Conservation (phyloP, 2,888 invertebrate genomes). For the Rhingia rostrata region DNA sequence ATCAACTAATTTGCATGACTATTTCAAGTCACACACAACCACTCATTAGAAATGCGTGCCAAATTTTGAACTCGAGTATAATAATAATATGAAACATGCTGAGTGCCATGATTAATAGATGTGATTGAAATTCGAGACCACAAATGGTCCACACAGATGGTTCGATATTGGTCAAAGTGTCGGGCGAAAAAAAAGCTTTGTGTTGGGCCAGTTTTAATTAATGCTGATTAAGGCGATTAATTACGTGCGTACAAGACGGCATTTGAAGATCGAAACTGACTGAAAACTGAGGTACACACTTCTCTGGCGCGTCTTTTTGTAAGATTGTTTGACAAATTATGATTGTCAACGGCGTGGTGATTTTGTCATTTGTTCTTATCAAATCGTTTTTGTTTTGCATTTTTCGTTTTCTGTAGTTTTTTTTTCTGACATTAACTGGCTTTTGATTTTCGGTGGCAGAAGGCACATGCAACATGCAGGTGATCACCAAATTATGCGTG, state of each 20-base stretch:
- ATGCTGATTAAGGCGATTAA: slow-evolving; percentile 71
- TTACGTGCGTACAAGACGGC: slow-evolving; percentile 51
- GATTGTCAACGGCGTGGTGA: slow-evolving; percentile 45
- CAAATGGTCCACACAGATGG: slow-evolving; percentile 43
- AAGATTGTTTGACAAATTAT: slow-evolving; percentile 55
- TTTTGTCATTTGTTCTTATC: slow-evolving; percentile 53
- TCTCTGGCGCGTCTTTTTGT: slow-evolving; percentile 14
- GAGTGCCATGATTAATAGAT: slow-evolving; percentile 66
- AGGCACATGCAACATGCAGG: no score
- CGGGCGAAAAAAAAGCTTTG: slow-evolving; percentile 43
- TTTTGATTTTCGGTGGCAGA: no score
- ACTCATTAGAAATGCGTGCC: slow-evolving; percentile 69
- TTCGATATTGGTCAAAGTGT: slow-evolving; percentile 23
- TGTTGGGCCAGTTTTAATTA: slow-evolving; percentile 57
- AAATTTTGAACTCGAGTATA: slow-evolving; percentile 47
- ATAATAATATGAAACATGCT: slow-evolving; percentile 32
- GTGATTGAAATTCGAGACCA: slow-evolving; percentile 66
- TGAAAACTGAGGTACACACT: slow-evolving; percentile 9
- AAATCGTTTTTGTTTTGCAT: slow-evolving; percentile 20
- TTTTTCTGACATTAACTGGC: slow-evolving; percentile 24
- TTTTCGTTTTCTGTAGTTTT: slow-evolving; percentile 4
- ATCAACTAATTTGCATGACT: slow-evolving; percentile 71
- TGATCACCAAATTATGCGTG: no score
- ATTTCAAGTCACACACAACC: slow-evolving; percentile 51
- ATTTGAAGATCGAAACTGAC: slow-evolving; percentile 25